Percentiles rank a stretch among this genome's conserved stretches.
Conservation (phyloP, 2,888 invertebrate species). For the Hermodice carunculata region DNA sequence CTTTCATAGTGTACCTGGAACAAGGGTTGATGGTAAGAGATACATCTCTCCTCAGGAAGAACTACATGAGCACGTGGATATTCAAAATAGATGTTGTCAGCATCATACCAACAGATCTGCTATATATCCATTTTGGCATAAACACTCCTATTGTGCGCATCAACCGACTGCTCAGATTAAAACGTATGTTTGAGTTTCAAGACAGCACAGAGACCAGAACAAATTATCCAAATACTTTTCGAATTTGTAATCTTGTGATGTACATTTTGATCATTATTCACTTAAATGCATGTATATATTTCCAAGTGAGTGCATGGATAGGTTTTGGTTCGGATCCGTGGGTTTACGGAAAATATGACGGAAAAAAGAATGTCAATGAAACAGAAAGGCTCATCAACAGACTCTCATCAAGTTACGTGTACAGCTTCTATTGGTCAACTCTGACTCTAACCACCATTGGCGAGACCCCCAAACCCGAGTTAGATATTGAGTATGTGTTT, state of each 20-base stretch:
- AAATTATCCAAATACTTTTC: conserved; percentile 84
- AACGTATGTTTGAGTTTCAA: conserved; percentile 91
- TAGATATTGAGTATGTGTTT: conserved; percentile 91
- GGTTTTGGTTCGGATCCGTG: conserved; percentile 93
- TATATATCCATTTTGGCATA: conserved; percentile 34
- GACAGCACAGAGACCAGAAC: conserved; percentile 95
- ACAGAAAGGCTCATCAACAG: conserved; percentile 71
- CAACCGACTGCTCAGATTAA: conserved; percentile 82
- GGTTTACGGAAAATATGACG: conserved; percentile 70
- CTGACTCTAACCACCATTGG: conserved; percentile 95
- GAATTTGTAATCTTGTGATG: conserved; percentile 65
- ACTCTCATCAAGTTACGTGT: conserved; percentile 75
- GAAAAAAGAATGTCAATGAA: conserved; percentile 18
- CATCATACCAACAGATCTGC: conserved; percentile 71
- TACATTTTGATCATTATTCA: conserved; percentile 69
- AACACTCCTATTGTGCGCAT: conserved; percentile 78
- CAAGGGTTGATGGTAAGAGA: conserved; percentile 70
- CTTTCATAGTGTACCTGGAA: conserved; percentile 66
- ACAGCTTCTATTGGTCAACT: conserved; percentile 97
- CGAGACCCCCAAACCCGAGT: conserved; percentile 89
- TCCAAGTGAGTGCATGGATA: conserved; percentile 72
- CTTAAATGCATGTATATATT: conserved; percentile 69
- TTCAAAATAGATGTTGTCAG: conserved; percentile 69
- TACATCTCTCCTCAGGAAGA: conserved; percentile 57
- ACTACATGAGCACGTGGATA: conserved; percentile 58